These are phyloP conservation scores for Apocheima hispidaria DNA, from an alignment of 2,888 invertebrate genomes.

Conservation along the genomic window DNA sequence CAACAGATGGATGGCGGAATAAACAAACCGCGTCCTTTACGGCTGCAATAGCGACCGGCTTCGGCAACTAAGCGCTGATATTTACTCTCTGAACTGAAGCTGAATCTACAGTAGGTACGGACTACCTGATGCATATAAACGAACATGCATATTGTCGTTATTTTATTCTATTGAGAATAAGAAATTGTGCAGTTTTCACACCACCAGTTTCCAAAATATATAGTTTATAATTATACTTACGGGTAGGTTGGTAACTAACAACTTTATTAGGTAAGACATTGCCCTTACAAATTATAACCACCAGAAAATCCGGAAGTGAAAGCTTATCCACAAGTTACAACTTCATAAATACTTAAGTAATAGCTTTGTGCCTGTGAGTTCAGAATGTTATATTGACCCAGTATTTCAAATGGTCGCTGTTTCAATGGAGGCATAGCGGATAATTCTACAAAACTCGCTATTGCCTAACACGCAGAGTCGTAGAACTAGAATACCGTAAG, in stretches of 20 bases:
- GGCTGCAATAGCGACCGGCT: slow-evolving; percentile 54
- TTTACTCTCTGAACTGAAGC: slow-evolving; percentile 1
- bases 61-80: slow-evolving; percentile 7
- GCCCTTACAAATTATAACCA: neutral
- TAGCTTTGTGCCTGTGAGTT: neutral
- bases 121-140: neutral
- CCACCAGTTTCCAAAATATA: too few species aligned
- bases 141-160: neutral
- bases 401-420: slow-evolving; percentile 15
- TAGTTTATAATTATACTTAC: neutral
- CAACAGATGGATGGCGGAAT: slow-evolving; percentile 86
- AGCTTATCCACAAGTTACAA: neutral
- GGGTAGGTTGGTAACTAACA: neutral
- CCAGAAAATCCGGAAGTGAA: neutral
- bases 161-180: neutral
- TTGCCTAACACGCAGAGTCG: slow-evolving; percentile 15
- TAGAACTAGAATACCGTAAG: slow-evolving; percentile 51
- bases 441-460: slow-evolving; percentile 15
- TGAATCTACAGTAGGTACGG: neutral
- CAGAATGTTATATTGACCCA: slow-evolving; percentile 15
- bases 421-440: slow-evolving; percentile 13
- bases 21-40: slow-evolving; percentile 83
- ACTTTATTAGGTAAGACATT: too few species aligned
- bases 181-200: neutral
- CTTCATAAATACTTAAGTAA: neutral